These are phyloP conservation scores for Aphodius granarius DNA, from an alignment of 2,888 invertebrate genomes.

Conservation along the genomic window DNA sequence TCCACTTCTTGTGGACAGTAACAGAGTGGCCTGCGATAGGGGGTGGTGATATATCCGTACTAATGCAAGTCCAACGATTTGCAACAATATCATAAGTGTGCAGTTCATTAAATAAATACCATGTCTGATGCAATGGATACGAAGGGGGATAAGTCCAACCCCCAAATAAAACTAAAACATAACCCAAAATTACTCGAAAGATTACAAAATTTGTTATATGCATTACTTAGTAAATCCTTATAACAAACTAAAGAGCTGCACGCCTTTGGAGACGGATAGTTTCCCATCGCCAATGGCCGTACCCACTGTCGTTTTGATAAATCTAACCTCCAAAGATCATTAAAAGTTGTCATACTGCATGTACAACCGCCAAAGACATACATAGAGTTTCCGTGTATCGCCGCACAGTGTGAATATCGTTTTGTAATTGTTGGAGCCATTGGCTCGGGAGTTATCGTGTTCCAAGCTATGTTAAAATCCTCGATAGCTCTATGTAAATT, in stretches of 20 bases:
- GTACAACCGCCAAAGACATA: constrained; percentile 97
- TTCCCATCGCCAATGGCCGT: constrained; percentile 78
- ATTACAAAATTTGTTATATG: not conserved
- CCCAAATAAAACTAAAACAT: constrained; percentile 70
- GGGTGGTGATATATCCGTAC: constrained; percentile 66
- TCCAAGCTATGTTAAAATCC: constrained; percentile 78
- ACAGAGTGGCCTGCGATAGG: constrained; percentile 94
- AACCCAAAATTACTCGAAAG: not conserved
- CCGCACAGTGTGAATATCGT: constrained; percentile 90
- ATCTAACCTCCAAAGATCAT: constrained; percentile 95
- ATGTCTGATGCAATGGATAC: constrained; percentile 81
- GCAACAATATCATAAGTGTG: constrained; percentile 82
- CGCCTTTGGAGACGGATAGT: constrained; percentile 94
- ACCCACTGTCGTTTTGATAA: constrained; percentile 84
- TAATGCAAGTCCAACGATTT: constrained; percentile 77
- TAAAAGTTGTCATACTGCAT: constrained; percentile 90
- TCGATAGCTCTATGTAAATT: constrained; percentile 77
- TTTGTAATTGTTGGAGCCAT: constrained; percentile 80
- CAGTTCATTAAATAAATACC: constrained; percentile 88
- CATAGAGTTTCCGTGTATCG: constrained; percentile 81
- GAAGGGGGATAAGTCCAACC: constrained; percentile 94
- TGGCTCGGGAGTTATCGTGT: constrained; percentile 61
- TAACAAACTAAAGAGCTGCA: constrained; percentile 91
- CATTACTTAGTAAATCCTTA: constrained; percentile 68
- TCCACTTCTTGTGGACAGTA: constrained; percentile 76